Conservation (phyloP, 2,888 invertebrate genomes). For the Stenurella melanura region DNA sequence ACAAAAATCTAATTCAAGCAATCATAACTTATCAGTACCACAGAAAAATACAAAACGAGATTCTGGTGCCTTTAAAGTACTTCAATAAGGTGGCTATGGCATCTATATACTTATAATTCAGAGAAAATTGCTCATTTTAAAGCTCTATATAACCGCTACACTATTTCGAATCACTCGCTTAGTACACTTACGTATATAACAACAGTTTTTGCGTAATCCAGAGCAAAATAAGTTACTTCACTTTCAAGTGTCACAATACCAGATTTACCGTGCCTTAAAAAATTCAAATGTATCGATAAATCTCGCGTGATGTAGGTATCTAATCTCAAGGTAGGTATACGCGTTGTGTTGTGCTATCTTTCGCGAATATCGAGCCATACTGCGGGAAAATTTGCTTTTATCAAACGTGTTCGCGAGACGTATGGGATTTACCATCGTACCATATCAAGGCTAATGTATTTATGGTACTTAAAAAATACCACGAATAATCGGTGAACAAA, state of each 20-base stretch:
- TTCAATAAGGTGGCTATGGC: no score
- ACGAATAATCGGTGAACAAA: neutral
- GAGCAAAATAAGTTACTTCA: neutral
- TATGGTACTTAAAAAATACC: slow-evolving; percentile 1
- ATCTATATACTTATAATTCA: no score
- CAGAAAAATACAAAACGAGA: no score
- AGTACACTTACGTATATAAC: no score
- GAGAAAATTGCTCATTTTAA: no score
- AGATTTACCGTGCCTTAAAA: neutral
- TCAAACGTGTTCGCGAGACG: neutral
- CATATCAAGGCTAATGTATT: slow-evolving; percentile 7
- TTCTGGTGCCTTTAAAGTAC: no score
- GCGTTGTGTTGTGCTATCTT: neutral
- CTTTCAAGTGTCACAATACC: neutral
- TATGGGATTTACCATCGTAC: slow-evolving; percentile 1
- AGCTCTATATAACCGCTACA: no score
- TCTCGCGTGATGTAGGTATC: neutral
- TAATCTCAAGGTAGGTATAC: neutral
- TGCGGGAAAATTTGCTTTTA: neutral
- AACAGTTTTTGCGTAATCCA: no score
- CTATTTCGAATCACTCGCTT: no score
- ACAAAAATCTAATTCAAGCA: no score
- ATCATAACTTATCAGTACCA: no score
- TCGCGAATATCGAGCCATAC: neutral
- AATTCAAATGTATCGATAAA: neutral